phyloP scores from a whole-genome alignment of 2,113 vertebrate species.

The Empidonax alnorum region DNA sequence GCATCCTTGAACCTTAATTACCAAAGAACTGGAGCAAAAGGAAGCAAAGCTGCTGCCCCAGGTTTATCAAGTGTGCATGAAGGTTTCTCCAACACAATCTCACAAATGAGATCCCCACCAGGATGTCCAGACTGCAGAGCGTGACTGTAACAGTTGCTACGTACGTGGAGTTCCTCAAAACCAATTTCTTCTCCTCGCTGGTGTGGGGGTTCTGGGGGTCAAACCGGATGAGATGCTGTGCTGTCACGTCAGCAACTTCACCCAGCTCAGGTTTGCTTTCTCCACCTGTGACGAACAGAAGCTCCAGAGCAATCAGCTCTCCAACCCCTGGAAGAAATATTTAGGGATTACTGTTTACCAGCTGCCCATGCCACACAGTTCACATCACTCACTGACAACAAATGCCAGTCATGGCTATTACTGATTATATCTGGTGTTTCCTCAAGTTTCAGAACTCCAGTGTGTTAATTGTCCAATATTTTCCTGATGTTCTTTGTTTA shows the following conservation, averaged over 20 bases:
- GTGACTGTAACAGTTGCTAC: not conserved
- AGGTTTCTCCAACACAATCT: not conserved
- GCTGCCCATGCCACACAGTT: not conserved
- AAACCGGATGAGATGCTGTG: conserved; percentile 85
- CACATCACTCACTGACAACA: not conserved
- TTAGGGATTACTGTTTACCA: not conserved
- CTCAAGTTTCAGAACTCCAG: not conserved
- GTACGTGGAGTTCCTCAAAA: conserved; percentile 86
- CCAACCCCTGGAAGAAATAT: conserved; percentile 79
- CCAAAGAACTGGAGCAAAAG: not conserved
- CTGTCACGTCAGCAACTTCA: conserved; percentile 80
- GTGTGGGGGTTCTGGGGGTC: conserved; percentile 79
- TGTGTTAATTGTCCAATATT: not conserved
- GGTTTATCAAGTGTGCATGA: not conserved
- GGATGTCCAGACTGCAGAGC: not conserved
- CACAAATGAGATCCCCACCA: not conserved
- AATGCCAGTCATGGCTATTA: not conserved
- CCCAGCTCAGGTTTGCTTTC: conserved; percentile 66
- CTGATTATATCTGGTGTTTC: not conserved
- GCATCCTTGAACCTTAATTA: not conserved
- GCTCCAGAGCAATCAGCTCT: conserved; percentile 81
- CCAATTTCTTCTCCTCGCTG: conserved; percentile 72
- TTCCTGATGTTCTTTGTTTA: not conserved
- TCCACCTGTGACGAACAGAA: conserved; percentile 80
- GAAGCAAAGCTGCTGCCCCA: not conserved